Percentiles rank a stretch among this genome's conserved stretches.
phyloP scores from a whole-genome alignment of 2,888 invertebrate species.

The Machimus rusticus region DNA sequence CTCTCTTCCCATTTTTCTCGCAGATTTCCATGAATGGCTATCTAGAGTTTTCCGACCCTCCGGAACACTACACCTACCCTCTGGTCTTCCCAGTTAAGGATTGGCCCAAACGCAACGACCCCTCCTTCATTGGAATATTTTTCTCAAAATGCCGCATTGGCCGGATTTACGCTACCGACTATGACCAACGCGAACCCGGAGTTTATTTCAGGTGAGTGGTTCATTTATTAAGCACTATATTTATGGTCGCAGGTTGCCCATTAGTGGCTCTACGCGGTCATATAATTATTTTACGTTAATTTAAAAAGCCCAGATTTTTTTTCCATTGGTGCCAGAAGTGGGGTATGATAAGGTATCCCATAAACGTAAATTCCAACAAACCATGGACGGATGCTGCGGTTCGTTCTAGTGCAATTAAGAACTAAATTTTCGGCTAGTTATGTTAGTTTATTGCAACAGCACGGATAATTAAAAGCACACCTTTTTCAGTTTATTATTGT shows the following conservation, averaged over 20 bases:
- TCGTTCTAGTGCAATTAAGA: not conserved
- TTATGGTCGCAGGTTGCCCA: not conserved
- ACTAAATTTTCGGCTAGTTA: not conserved
- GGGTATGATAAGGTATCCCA: not conserved
- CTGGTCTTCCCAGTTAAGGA: conserved; percentile 86
- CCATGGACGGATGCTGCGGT: not conserved
- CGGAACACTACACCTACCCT: conserved; percentile 83
- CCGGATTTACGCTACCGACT: conserved; percentile 72
- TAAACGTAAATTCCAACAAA: not conserved
- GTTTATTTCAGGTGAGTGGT: conserved; percentile 75
- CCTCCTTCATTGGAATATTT: conserved; percentile 93
- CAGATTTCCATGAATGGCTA: conserved; percentile 83
- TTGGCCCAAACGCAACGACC: conserved; percentile 87
- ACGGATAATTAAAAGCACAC: not conserved
- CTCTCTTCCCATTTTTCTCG: not conserved
- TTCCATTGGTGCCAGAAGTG: not conserved
- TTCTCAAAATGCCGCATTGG: conserved; percentile 89
- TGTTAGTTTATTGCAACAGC: not conserved
- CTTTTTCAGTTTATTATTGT: not conserved
- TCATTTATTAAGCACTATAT: not conserved
- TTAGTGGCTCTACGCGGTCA: not conserved
- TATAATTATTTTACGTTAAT: not conserved
- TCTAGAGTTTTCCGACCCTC: conserved; percentile 90
- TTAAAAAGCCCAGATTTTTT: not conserved
- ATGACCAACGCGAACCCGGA: conserved; percentile 79